Base-by-base conservation (phyloP, 1,140 invertebrate genomes). In the Drosophila auraria region DNA sequence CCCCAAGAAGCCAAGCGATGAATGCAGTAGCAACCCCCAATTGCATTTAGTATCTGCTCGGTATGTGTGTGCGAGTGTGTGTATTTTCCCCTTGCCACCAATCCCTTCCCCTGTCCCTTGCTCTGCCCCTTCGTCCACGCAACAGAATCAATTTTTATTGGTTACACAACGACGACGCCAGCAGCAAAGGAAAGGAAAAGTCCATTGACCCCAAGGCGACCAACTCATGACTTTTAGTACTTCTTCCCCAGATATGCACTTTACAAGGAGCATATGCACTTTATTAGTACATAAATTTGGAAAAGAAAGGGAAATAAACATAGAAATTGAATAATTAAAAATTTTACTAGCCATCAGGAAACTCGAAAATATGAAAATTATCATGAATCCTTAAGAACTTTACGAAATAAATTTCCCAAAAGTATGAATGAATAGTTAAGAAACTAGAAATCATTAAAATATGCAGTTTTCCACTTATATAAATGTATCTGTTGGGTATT, bases 141-240 rank as follows among this genome's bases (percentile, higher is more conserved):
- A 87, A 83, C 83, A 89, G 83, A 87, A 87, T 87, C 83, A 87
- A 87, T 87, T 87, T 87, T 87, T 87, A 87, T 87, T 87, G 83
- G 83, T 87, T 87, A 87, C 83, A 87, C 83, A 87, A 87, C 84
- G 62, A 83, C 81, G 69, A 71, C 83, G 80, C 68, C 58, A 65
- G 47, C 83, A 76, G 75, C 56, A 51, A 42, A 54, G 73, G 50
- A 69, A 49, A 82, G 81, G 56, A 61, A 44, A 82, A 84, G 83
- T 87, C 62, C 83, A 89, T 81, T 87, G 84, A 87, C 87, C 83
- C 73, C 70, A 56, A 56, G 56, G 23, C 70, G 45, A 49, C 64
- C 72, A 59, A 75, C 65, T 89, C 81, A 83, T 89, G 73, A 87
- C 81, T 87, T 87, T 87, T 81, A 81, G 73, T 87, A 89, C 81